phyloP scores from a whole-genome alignment of 2,113 vertebrate species.

The Gallinago jamesoni region DNA sequence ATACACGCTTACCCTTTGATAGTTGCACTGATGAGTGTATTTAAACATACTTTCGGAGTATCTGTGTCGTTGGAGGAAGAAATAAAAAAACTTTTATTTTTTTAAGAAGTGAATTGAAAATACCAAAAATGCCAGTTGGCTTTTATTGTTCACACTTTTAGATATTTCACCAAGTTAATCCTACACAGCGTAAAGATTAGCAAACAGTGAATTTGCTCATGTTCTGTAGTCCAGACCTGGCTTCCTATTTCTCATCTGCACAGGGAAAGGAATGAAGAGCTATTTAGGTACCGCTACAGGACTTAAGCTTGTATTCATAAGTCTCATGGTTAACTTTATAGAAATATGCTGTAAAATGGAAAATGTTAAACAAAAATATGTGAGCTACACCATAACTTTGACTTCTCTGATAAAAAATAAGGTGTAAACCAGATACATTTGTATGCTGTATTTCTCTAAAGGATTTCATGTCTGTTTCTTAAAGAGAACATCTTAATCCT shows the following conservation, averaged over 20 bases:
- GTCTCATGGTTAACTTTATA: not conserved
- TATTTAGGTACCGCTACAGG: not conserved
- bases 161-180: not conserved
- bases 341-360: not conserved
- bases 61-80: not conserved
- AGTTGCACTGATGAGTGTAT: constrained; percentile 47
- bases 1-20: constrained; percentile 70
- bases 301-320: not conserved
- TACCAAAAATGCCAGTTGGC: not conserved
- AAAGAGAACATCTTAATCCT: not conserved
- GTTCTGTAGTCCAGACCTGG: not conserved
- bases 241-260: not conserved
- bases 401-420: not conserved
- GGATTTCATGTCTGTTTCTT: not conserved
- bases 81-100: constrained; percentile 4
- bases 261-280: not conserved
- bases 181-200: not conserved
- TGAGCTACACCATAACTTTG: not conserved
- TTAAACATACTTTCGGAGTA: constrained; percentile 38
- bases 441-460: not conserved
- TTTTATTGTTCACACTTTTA: not conserved
- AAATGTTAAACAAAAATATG: not conserved
- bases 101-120: not conserved
- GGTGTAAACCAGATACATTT: not conserved
- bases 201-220: not conserved